Conservation (phyloP, 2,113 vertebrate species). For the Tympanuchus pallidicinctus region DNA sequence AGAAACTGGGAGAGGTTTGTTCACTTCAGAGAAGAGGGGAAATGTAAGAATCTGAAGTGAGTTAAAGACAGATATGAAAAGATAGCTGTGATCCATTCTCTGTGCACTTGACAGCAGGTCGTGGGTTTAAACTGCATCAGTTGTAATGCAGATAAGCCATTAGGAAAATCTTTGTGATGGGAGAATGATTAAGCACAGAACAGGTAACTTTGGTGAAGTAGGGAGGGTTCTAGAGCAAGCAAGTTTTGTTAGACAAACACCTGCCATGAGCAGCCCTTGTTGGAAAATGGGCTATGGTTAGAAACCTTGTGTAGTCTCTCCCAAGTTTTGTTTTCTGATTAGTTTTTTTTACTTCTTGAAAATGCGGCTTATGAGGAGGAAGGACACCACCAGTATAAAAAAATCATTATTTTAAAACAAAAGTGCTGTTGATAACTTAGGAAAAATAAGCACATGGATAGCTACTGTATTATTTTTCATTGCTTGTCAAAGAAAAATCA, state of each 20-base stretch:
- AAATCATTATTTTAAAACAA: not conserved
- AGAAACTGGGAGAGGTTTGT: not conserved
- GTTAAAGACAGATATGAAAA: not conserved
- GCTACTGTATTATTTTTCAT: not conserved
- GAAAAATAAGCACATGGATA: not conserved
- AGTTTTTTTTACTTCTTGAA: not conserved
- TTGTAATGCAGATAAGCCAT: not conserved
- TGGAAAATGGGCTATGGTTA: not conserved
- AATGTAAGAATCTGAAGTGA: not conserved
- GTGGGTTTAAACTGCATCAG: not conserved
- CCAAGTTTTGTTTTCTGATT: not conserved
- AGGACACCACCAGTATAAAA: not conserved
- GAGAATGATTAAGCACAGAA: not conserved
- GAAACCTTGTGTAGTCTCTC: not conserved
- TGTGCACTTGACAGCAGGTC: not conserved
- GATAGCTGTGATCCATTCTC: not conserved
- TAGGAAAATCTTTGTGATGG: not conserved
- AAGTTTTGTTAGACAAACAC: not conserved
- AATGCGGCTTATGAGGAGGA: not conserved
- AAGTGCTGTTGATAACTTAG: not conserved
- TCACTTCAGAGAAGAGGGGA: not conserved
- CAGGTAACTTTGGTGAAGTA: not conserved
- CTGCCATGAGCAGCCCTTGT: not conserved
- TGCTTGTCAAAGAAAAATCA: conserved; percentile 18
- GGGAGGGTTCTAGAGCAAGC: not conserved